Conservation (phyloP, 2,888 invertebrate species). For the Teinopalpus imperialis region DNA sequence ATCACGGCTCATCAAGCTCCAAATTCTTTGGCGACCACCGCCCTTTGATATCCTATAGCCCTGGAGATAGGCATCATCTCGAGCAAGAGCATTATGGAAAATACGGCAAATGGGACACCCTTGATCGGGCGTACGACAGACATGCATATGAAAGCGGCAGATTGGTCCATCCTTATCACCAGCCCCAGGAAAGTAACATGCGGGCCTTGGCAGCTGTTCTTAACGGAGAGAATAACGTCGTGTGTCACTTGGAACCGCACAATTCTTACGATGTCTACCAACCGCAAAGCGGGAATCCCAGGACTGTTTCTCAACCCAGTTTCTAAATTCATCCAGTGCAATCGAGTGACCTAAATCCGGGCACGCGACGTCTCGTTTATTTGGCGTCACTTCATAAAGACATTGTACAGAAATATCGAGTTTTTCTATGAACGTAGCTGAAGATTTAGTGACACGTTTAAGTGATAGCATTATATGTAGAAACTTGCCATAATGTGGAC, state of each 20-base stretch:
- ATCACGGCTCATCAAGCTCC: slow-evolving; percentile 78
- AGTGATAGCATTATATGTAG: slow-evolving; percentile 72
- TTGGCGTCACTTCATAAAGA: slow-evolving; percentile 29
- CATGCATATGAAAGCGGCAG: slow-evolving; percentile 74
- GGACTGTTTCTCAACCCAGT: slow-evolving; percentile 78
- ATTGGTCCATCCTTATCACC: slow-evolving; percentile 77
- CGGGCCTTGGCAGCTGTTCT: slow-evolving; percentile 88
- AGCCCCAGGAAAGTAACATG: slow-evolving; percentile 80
- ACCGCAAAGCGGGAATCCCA: slow-evolving; percentile 67
- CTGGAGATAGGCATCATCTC: slow-evolving; percentile 82
- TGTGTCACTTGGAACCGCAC: slow-evolving; percentile 91
- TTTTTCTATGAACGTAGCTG: slow-evolving; percentile 75
- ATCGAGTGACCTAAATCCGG: slow-evolving; percentile 6
- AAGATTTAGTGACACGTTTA: slow-evolving; percentile 62
- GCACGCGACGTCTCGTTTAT: not conserved
- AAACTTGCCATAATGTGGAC: slow-evolving; percentile 80
- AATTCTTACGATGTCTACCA: slow-evolving; percentile 77
- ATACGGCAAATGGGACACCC: slow-evolving; percentile 77
- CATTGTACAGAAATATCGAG: slow-evolving; percentile 71
- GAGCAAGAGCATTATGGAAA: slow-evolving; percentile 74
- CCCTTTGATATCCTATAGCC: slow-evolving; percentile 90
- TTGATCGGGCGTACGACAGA: slow-evolving; percentile 75
- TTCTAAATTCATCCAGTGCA: slow-evolving; percentile 48
- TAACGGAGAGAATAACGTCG: slow-evolving; percentile 92
- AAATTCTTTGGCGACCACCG: slow-evolving; percentile 91